These are phyloP conservation scores for Archaeoteleia sp. DNA, from an alignment of 2,888 invertebrate species.

Conservation along the genomic window DNA sequence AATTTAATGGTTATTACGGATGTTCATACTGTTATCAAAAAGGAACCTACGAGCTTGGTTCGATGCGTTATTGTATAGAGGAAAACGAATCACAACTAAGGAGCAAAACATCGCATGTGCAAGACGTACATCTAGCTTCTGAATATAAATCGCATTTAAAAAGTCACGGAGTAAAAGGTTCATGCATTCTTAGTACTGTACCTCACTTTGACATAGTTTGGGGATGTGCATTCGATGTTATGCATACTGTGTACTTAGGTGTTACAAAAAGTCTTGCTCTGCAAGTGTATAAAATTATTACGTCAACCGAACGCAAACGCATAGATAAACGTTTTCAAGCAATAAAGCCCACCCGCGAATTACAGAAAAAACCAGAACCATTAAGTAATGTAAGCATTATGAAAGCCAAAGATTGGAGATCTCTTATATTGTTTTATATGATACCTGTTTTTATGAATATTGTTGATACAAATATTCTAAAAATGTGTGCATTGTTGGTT, in stretches of 20 bases:
- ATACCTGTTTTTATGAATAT: constrained; percentile 12
- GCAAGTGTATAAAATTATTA: not conserved
- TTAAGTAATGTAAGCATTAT: not conserved
- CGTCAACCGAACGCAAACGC: not conserved
- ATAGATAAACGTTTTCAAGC: constrained; percentile 8
- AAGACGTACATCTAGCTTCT: not conserved
- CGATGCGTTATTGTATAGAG: constrained; percentile 8
- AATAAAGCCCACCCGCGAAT: constrained; percentile 15
- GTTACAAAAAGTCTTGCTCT: constrained; percentile 1
- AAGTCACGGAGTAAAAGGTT: constrained; percentile 12
- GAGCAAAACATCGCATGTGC: not conserved
- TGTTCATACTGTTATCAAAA: constrained; percentile 23
- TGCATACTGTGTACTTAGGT: constrained; percentile 14
- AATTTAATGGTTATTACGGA: constrained; percentile 17
- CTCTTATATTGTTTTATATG: constrained; percentile 4
- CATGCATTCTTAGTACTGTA: not conserved
- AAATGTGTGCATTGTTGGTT: not conserved
- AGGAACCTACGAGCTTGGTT: not conserved
- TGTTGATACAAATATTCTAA: not conserved
- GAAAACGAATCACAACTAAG: constrained; percentile 1
- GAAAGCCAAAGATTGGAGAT: constrained; percentile 29
- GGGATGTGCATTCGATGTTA: constrained; percentile 13
- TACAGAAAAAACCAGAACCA: constrained; percentile 11
- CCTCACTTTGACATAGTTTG: constrained; percentile 17
- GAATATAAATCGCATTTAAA: constrained; percentile 5